Base-by-base conservation (phyloP, 2,797 vertebrate species). In the Falco peregrinus region DNA sequence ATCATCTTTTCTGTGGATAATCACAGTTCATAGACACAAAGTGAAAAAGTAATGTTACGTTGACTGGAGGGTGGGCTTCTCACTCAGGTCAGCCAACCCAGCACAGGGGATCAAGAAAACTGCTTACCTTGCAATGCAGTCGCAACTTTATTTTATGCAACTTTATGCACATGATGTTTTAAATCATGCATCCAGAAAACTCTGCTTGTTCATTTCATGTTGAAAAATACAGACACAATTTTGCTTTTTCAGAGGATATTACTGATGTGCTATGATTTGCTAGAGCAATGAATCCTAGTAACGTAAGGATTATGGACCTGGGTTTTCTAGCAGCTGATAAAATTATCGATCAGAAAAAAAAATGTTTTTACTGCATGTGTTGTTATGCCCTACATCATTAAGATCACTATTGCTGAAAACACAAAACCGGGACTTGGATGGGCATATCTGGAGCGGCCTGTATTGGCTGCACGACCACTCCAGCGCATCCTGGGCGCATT, bases 1-100 rank as follows among this genome's bases (percentile, higher is more conserved):
- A 47, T 88, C 71, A 89, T 96, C 45, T 87, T 94, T 93, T 93
- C 56, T 73, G 70, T 76, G 64, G 91, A 82, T 31, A 83, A 71
- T 64, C 13, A 24, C 5, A 57, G 41, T 15, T 68, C 16, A 22
- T 6, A 81, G 53, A 35, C 25, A 48, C 2, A 6, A 61, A 77
- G 20, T 7, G 15, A 93, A 59, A 92, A 95, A 41, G 21, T 22
- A 67, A 71, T 1, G 2, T n/a, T 37, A 28, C 15, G 21, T 10
- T 82, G 57, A 57, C 16, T 10, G 21, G 51, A 79, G 35, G 74
- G 91, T 1, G 13, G 54, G 35, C 37, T 81, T 81, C 56, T 67
- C 74, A 24, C 35, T 69, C 25, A 15, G 14, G 50, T 56, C 51
- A 69, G 56, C 33, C 50, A 81, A 43, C 14, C 7, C 54, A 33